A percentile compares a stretch with the other conserved stretches of the same genome.
Evolutionary conservation across 2,113 vertebrate genomes (phyloP).

Genomic region (Callocephalon fimbriatum): DNA sequence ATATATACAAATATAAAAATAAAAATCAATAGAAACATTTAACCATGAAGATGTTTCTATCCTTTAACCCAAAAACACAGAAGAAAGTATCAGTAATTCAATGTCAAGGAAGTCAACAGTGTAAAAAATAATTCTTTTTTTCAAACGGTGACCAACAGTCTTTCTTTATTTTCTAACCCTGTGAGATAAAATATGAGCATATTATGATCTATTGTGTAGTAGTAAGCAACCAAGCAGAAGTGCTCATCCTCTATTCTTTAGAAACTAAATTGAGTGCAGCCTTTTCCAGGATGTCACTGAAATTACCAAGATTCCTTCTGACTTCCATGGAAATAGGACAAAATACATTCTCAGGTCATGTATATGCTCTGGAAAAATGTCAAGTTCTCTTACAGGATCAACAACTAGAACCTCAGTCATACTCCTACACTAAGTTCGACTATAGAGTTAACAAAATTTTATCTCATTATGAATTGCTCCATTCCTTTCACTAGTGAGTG

Average conservation of each 20-base stretch:
- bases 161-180: not conserved
- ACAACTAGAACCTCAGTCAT: not conserved
- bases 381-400: not conserved
- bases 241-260: not conserved
- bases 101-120: not conserved
- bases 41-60: not conserved
- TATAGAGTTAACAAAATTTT: not conserved
- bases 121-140: not conserved
- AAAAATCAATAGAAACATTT: not conserved
- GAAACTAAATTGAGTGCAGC: not conserved
- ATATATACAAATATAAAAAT: not conserved
- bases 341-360: not conserved
- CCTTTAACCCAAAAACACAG: not conserved
- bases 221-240: not conserved
- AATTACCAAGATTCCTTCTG: not conserved
- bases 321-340: not conserved
- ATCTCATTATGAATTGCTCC: not conserved
- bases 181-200: not conserved
- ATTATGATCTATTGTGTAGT: not conserved
- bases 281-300: not conserved
- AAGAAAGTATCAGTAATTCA: not conserved
- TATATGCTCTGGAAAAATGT: not conserved
- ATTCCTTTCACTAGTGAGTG: not conserved
- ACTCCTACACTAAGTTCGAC: not conserved
- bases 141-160: not conserved